Evolutionary conservation across 2,888 invertebrate species (phyloP).

Genomic region (Cephus pulcher): DNA sequence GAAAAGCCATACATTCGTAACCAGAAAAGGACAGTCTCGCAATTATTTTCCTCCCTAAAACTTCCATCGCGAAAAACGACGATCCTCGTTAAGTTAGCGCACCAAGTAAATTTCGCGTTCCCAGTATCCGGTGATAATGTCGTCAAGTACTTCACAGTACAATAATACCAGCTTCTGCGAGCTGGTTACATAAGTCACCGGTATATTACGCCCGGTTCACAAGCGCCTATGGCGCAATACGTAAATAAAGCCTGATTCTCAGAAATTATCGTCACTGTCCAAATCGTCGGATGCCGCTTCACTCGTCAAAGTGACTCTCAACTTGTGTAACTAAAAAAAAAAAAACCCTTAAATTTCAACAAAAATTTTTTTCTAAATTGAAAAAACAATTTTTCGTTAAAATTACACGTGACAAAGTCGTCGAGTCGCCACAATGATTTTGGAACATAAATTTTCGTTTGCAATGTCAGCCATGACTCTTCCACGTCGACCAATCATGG

Average conservation of each 20-base stretch:
- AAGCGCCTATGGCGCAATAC: neutral
- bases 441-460: neutral
- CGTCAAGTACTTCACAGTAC: neutral
- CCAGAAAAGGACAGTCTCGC: neutral
- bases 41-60: neutral
- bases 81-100: neutral
- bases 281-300: neutral
- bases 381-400: too few relatives aligned
- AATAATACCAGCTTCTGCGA: neutral
- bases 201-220: neutral
- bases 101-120: neutral
- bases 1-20: neutral
- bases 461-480: neutral
- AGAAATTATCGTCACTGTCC: neutral
- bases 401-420: neutral
- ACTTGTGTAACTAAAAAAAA: neutral
- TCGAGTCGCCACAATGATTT: neutral
- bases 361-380: too few relatives aligned
- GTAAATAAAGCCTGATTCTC: neutral
- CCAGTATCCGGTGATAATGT: neutral
- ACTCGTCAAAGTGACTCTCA: neutral
- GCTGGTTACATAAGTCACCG: neutral
- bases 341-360: too few relatives aligned
- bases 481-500: neutral
- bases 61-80: neutral